Evolutionary conservation across 1,140 invertebrate species (phyloP).

Genomic region (Formica exsecta): DNA sequence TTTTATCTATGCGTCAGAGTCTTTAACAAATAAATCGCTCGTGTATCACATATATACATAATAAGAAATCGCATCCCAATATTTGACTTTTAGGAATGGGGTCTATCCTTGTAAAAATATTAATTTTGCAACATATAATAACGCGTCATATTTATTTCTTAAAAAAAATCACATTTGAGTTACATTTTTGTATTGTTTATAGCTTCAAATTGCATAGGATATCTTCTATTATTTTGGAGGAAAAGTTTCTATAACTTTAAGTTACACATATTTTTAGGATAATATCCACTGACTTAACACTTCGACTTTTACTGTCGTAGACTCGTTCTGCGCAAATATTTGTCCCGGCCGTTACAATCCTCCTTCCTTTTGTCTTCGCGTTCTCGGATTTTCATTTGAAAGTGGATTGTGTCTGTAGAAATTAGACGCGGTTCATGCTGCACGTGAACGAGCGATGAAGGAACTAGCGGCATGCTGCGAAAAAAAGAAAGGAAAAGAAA

Average conservation of each 20-base stretch:
- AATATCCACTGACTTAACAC: neutral
- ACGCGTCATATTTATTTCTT: neutral
- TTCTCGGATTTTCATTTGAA: conserved; percentile 65
- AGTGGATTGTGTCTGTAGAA: conserved; percentile 72
- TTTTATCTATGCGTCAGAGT: neutral
- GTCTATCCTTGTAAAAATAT: neutral
- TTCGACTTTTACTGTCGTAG: neutral
- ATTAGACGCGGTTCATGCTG: conserved; percentile 71
- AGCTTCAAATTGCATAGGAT: neutral
- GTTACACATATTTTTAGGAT: neutral
- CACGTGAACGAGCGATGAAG: conserved; percentile 64
- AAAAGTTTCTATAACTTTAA: neutral
- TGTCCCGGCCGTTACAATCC: neutral
- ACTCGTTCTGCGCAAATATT: conserved; percentile 23
- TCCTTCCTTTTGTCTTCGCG: conserved; percentile 26
- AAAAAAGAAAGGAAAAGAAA: conserved; percentile 68
- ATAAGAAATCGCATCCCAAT: neutral
- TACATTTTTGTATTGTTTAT: neutral
- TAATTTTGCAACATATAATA: neutral
- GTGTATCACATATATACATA: no score
- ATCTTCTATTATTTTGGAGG: no score
- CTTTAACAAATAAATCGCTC: neutral
- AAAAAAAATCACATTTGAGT: no score
- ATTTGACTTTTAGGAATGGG: neutral
- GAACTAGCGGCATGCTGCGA: conserved; percentile 59